Conservation (phyloP, 2,113 vertebrate species). For the Pterocles orientalis region DNA sequence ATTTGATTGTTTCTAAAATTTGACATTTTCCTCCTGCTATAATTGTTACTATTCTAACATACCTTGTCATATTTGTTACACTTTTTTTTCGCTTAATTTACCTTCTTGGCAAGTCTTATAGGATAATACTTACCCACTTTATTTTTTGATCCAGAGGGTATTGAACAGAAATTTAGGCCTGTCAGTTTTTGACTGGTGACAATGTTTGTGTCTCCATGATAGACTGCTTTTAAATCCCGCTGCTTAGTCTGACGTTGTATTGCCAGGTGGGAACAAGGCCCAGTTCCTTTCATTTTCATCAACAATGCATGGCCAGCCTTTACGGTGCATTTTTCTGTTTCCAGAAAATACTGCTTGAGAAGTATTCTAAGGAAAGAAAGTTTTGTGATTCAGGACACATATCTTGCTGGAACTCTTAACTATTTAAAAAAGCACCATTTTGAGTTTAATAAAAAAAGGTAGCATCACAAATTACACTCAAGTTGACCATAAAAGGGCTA, state of each 20-base stretch:
- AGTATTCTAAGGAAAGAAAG: not conserved
- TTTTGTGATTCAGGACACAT: not conserved
- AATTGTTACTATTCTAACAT: not conserved
- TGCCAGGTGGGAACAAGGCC: not conserved
- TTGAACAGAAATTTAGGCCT: not conserved
- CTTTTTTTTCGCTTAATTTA: not conserved
- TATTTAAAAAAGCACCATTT: not conserved
- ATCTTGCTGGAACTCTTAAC: not conserved
- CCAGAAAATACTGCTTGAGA: not conserved
- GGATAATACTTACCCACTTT: not conserved
- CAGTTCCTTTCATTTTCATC: not conserved
- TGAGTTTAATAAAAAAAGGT: not conserved
- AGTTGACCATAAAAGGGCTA: not conserved
- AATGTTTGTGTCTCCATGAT: not conserved
- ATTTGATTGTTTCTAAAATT: not conserved
- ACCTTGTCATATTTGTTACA: not conserved
- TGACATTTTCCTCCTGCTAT: not conserved
- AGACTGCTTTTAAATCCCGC: not conserved
- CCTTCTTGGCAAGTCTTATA: not conserved
- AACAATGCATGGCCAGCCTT: not conserved
- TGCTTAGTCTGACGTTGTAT: not conserved
- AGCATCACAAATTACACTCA: not conserved
- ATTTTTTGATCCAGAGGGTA: not conserved
- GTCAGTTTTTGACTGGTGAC: not conserved
- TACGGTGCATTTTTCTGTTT: not conserved